Evolutionary conservation across 2,888 invertebrate species (phyloP), one percentile per base, ranked within the genome.

Genomic region (Thymelicus lineola): DNA sequence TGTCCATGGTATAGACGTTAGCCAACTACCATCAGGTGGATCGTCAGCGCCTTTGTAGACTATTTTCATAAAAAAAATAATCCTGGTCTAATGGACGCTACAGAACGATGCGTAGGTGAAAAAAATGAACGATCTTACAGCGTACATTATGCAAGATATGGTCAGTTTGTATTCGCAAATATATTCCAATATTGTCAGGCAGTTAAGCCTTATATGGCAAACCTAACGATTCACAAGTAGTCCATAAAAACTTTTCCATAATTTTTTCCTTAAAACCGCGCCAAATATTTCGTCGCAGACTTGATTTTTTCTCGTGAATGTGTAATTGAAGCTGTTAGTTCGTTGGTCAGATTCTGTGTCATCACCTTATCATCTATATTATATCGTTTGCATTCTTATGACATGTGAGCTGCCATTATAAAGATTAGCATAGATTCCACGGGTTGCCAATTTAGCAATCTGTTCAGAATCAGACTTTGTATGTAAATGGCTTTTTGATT

Each of bases 361-460:
- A 62, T n/a, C 61, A 46, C 36, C 61, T 45, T 28, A 28, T 28
- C 5, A 28, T 28, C 28, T 59, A n/a, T n/a, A n/a, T n/a, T n/a
- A n/a, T n/a, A 10, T 14, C 36, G 46, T 62, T 62, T 36, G 55
- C 55, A 57, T 62, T 68, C 45, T 57, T 68, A 53, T 67, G 55
- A 55, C 28, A 68, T 62, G 20, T 48, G n/a, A 42, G 38, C 58
- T 7, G 28, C 50, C 61, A 68, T 68, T 68, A 61, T 61, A n/a
- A 68, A 55, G 36, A 68, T 68, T 68, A 68, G 42, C 68, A 62
- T 46, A 68, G 68, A 68, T 68, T 68, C 61, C 61, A 57, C 61
- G 62, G 57, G 45, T 17, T 38, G 48, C 38, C 6, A 46, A 15
- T 62, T 57, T 45, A 14, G 61, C 17, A 62, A 68, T 20, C 6